phyloP scores from a whole-genome alignment of 35 echinoderm and acorn worm genomes.

The Ptychodera flava region DNA sequence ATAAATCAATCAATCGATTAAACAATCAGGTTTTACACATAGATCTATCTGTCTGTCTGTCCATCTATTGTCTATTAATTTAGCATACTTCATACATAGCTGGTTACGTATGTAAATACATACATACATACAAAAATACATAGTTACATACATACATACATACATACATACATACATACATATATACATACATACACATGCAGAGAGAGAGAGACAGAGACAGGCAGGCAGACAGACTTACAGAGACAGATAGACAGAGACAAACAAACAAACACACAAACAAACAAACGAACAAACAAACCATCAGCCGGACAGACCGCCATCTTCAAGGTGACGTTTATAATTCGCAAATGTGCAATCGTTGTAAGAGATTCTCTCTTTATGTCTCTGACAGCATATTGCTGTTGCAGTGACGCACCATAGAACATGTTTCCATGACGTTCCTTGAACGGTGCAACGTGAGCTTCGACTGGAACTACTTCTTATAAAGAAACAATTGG shows the following conservation, averaged over 20 bases:
- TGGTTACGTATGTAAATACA: too few relatives aligned
- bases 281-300: not conserved
- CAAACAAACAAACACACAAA: not conserved
- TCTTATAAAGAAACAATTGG: too few relatives aligned
- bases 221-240: not conserved
- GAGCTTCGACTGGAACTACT: too few relatives aligned
- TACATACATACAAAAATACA: not conserved
- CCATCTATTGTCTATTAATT: too few relatives aligned
- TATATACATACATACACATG: not conserved
- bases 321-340: too few relatives aligned
- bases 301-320: not conserved
- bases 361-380: too few relatives aligned
- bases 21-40: too few relatives aligned
- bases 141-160: not conserved
- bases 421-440: not conserved
- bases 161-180: constrained; percentile 2
- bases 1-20: too few relatives aligned
- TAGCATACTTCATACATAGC: too few relatives aligned
- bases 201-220: not conserved
- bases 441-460: not conserved
- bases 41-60: too few relatives aligned
- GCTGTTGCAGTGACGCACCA: not conserved
- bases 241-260: not conserved
- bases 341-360: too few relatives aligned
- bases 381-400: not conserved